phyloP scores from a whole-genome alignment of 2,113 vertebrate species.

The Laticauda colubrina region DNA sequence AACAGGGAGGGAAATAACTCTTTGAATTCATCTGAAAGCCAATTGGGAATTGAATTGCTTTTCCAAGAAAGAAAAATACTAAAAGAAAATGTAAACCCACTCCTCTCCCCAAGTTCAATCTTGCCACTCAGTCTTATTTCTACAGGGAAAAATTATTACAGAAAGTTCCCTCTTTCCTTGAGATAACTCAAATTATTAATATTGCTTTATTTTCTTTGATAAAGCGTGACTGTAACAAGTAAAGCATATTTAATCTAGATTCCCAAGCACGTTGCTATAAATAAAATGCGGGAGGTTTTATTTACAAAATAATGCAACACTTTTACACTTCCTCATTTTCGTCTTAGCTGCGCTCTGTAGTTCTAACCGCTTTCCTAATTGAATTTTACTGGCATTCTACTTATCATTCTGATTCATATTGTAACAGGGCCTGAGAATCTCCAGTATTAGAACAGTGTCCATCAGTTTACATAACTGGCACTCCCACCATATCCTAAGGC shows the following conservation, averaged over 20 bases:
- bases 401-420: neutral
- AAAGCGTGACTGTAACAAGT: slow-evolving; percentile 21
- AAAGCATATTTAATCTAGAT: slow-evolving; percentile 12
- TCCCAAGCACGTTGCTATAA: slow-evolving; percentile 43
- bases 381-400: slow-evolving; percentile 18
- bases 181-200: slow-evolving; percentile 7
- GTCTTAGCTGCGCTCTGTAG: slow-evolving; percentile 2
- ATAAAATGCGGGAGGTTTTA: neutral
- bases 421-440: neutral
- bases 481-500: neutral
- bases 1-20: slow-evolving; percentile 3
- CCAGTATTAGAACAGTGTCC: neutral
- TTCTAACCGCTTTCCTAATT: slow-evolving; percentile 26
- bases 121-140: neutral
- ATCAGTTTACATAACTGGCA: neutral
- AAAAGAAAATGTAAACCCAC: neutral
- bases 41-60: neutral
- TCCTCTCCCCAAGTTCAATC: neutral
- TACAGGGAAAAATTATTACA: slow-evolving; percentile 5
- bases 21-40: slow-evolving; percentile 22
- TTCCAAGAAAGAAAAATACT: neutral
- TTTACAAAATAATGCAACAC: slow-evolving; percentile 8
- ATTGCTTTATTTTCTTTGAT: slow-evolving; percentile 22
- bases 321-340: slow-evolving; percentile 22
- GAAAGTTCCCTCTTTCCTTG: neutral